Conservation (phyloP, 2,797 vertebrate genomes). For the Serranus cabrilla region DNA sequence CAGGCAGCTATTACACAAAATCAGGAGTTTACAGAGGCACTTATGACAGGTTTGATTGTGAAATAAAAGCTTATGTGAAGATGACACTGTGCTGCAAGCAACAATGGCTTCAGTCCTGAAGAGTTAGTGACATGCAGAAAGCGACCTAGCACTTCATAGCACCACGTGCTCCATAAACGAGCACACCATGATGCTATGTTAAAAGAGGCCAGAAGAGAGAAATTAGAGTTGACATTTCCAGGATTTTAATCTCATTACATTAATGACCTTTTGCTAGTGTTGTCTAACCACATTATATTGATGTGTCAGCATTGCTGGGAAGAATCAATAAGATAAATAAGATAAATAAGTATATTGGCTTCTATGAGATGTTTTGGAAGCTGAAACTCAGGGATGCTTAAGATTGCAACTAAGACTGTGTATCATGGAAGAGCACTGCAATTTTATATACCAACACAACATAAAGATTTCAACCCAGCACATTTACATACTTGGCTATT, state of each 20-base stretch:
- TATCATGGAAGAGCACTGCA: neutral
- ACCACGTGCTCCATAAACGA: neutral
- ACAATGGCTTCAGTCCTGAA: neutral
- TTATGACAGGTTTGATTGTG: constrained; percentile 18
- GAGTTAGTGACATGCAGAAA: neutral
- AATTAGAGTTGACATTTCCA: neutral
- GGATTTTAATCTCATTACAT: neutral
- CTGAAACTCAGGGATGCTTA: neutral
- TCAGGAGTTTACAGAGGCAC: neutral
- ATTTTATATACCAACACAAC: neutral
- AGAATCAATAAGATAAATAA: neutral
- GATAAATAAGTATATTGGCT: constrained; percentile 8
- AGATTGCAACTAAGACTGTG: neutral
- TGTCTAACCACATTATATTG: neutral
- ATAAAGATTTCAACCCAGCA: neutral
- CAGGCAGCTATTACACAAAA: constrained; percentile 15
- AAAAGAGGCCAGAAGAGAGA: neutral
- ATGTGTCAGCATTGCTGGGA: neutral
- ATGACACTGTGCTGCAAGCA: neutral
- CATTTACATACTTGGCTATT: neutral
- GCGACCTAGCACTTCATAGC: neutral
- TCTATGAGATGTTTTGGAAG: neutral
- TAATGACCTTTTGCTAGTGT: neutral
- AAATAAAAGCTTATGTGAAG: constrained; percentile 3
- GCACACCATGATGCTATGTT: neutral